A percentile compares a stretch with the other conserved stretches of the same genome.
Evolutionary conservation across 2,888 invertebrate species (phyloP).

Genomic region (Pinctada fucata): DNA sequence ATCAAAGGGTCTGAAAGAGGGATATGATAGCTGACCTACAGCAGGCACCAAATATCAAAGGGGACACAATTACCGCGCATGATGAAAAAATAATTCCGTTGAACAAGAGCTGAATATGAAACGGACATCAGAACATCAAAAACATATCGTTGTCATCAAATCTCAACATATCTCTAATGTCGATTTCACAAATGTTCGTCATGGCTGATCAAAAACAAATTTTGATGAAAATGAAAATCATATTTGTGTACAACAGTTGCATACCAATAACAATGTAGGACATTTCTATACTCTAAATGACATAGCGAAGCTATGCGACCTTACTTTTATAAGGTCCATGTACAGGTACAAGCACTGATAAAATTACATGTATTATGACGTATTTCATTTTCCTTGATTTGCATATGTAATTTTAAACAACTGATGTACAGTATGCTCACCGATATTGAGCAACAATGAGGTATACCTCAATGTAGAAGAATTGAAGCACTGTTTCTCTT

Average conservation of each 20-base stretch:
- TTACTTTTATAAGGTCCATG: too few species aligned
- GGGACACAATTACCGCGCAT: neutral
- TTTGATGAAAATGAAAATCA: neutral
- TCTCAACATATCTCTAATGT: neutral
- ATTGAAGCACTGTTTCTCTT: too few species aligned
- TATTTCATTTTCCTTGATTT: too few species aligned
- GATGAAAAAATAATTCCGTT: slow-evolving; percentile 1
- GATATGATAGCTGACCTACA: neutral
- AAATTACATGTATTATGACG: too few species aligned
- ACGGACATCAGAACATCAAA: slow-evolving; percentile 1
- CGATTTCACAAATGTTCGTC: slow-evolving; percentile 6
- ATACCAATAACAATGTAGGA: neutral
- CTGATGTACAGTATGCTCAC: too few species aligned
- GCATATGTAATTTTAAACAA: too few species aligned
- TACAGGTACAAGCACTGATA: too few species aligned
- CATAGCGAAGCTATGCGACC: too few species aligned
- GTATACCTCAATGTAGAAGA: too few species aligned
- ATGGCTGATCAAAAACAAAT: slow-evolving; percentile 1
- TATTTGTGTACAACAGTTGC: neutral
- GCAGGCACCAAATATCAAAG: neutral
- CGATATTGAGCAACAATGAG: too few species aligned
- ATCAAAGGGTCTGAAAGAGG: neutral
- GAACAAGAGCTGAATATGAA: neutral
- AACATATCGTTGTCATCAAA: neutral
- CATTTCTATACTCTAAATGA: too few species aligned